Percentiles rank a stretch among this genome's conserved stretches.
phyloP scores from a whole-genome alignment of 1,140 invertebrate genomes.

The Scaptomyza graminum region DNA sequence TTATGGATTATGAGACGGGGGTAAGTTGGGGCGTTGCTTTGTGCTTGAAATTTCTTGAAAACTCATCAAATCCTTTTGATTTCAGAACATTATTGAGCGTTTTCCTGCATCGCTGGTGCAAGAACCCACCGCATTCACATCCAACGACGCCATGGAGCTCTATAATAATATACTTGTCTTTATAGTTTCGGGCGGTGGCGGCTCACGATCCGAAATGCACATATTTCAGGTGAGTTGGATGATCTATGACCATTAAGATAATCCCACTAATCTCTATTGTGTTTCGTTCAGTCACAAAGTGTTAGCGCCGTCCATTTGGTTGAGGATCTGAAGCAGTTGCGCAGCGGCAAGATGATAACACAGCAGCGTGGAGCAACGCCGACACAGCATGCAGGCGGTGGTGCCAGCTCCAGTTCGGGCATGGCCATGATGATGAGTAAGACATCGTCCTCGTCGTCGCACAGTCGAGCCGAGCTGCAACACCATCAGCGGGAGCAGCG shows the following conservation, averaged over 20 bases:
- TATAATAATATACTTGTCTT: slow-evolving; percentile 99
- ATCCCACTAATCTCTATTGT: background rate
- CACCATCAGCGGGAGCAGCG: slow-evolving; percentile 67
- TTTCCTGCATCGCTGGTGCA: slow-evolving; percentile 96
- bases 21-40: slow-evolving; percentile 86
- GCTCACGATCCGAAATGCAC: slow-evolving; percentile 96
- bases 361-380: slow-evolving; percentile 85
- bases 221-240: slow-evolving; percentile 92
- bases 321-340: slow-evolving; percentile 92
- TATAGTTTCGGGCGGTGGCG: slow-evolving; percentile 90
- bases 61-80: slow-evolving; percentile 50
- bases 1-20: slow-evolving; percentile 98
- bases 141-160: slow-evolving; percentile 96
- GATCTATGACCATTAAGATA: too few relatives aligned
- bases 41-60: background rate
- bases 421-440: slow-evolving; percentile 77
- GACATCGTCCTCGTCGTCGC: slow-evolving; percentile 83
- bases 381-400: slow-evolving; percentile 52
- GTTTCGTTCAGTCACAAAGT: slow-evolving; percentile 88
- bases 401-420: slow-evolving; percentile 45
- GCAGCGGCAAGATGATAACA: slow-evolving; percentile 89
- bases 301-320: slow-evolving; percentile 94
- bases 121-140: slow-evolving; percentile 98
- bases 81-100: slow-evolving; percentile 96
- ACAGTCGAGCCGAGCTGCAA: slow-evolving; percentile 53